Conservation (phyloP, 2,888 invertebrate species). For the Dione vanillae region DNA sequence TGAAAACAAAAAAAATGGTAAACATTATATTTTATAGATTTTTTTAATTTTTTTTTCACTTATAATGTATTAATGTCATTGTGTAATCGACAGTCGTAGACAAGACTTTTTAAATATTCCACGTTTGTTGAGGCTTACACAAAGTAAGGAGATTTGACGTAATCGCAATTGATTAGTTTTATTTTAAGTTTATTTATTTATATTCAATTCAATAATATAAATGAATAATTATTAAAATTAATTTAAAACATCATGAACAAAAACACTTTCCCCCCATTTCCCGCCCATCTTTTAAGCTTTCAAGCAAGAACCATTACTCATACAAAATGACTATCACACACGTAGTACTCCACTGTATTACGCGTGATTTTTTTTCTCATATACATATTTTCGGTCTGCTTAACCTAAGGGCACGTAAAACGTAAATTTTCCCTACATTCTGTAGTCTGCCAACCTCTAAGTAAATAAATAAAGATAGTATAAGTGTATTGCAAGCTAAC, state of each 20-base stretch:
- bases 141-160: conserved; percentile 3
- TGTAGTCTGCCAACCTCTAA: neutral
- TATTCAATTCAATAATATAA: too few species aligned
- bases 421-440: conserved; percentile 1
- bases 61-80: too few species aligned
- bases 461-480: neutral
- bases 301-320: neutral
- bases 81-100: neutral
- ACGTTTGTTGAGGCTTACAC: neutral
- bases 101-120: conserved; percentile 5
- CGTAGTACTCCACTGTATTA: neutral
- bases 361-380: conserved; percentile 16
- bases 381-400: conserved; percentile 16
- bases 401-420: conserved; percentile 11
- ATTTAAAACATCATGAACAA: too few species aligned
- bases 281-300: too few species aligned
- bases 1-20: too few species aligned
- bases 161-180: neutral
- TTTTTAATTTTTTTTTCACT: too few species aligned
- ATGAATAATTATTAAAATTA: too few species aligned
- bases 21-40: neutral
- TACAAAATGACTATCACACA: neutral
- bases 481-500: neutral
- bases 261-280: too few species aligned
- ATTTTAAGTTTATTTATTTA: neutral